phyloP scores from a whole-genome alignment of 2,888 invertebrate species.

The Heliconius hortense region DNA sequence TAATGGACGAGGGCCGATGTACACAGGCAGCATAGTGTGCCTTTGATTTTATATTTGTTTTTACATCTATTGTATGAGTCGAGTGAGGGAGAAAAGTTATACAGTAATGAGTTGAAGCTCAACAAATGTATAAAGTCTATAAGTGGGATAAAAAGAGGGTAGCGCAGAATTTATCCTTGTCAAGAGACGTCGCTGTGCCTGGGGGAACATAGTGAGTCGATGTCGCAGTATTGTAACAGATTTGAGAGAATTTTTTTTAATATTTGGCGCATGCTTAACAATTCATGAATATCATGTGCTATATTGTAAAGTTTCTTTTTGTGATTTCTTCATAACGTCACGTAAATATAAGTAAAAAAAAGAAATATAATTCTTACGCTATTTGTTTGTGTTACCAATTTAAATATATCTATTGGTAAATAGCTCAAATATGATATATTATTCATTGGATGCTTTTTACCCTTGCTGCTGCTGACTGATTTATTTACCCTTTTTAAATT shows the following conservation, averaged over 20 bases:
- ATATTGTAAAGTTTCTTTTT: slow-evolving; percentile 20
- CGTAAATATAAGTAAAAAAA: too few species aligned
- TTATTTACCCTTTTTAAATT: too few species aligned
- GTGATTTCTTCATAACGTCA: slow-evolving; percentile 5
- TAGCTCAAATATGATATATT: too few species aligned
- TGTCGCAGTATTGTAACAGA: slow-evolving; percentile 44
- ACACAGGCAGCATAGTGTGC: slow-evolving; percentile 27
- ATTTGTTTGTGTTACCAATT: too few species aligned
- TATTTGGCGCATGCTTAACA: slow-evolving; percentile 43
- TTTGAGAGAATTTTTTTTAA: slow-evolving; percentile 36
- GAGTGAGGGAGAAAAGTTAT: slow-evolving; percentile 62
- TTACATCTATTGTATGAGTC: slow-evolving; percentile 58
- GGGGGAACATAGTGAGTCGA: slow-evolving; percentile 46
- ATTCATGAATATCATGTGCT: slow-evolving; percentile 22
- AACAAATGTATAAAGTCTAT: slow-evolving; percentile 49
- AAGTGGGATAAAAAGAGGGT: slow-evolving; percentile 59
- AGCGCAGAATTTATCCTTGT: slow-evolving; percentile 55
- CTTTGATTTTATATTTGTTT: slow-evolving; percentile 46
- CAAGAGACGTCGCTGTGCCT: slow-evolving; percentile 47
- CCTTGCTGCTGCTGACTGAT: too few species aligned
- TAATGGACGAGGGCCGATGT: slow-evolving; percentile 30
- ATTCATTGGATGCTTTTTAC: too few species aligned
- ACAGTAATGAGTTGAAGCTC: slow-evolving; percentile 64
- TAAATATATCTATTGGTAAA: too few species aligned
- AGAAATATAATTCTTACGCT: too few species aligned